Evolutionary conservation across 2,797 vertebrate genomes (phyloP), one percentile per base, ranked within the genome.

Genomic region (Phoebastria nigripes): DNA sequence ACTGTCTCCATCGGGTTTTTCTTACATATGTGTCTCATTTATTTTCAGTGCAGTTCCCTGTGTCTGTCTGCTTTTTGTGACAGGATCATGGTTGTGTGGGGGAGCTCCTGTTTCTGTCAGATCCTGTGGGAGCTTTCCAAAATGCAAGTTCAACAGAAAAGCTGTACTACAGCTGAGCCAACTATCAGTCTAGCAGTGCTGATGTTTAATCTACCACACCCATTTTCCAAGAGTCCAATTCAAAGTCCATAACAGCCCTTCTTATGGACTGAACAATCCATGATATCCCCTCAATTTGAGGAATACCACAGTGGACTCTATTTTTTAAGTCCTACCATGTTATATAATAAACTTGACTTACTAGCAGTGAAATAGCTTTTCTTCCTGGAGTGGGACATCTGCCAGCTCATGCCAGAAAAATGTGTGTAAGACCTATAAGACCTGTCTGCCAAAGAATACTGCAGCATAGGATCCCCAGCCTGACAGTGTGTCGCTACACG

Each of bases 51-150:
- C 61, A 66, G 28, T 79, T 83, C 33, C 33, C 73, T 51, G 8
- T 52, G 55, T 44, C 41, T 72, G 12, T 69, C 77, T 90, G 42
- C 31, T 82, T 81, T 83, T 71, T 56, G 55, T 69, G 51, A 73
- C 1, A 4, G 59, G 59, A 76, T 93, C 46, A n/a, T 62, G 29
- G 56, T n/a, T 84, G 35, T 47, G 29, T 67, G 39, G 22, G 58
- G 65, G 47, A 93, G 42, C 51, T 94, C 37, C 62, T 82, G 29
- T 94, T 93, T 77, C 73, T 93, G 59, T 89, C 51, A 93, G 16
- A 93, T 87, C 37, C 51, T 87, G 31, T 82, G 55, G 59, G 39
- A 90, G 55, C 73, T 82, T 89, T 90, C 69, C 52, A 82, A 54
- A 91, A 59, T n/a, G n/a, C 42, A 87, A 25, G 33, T 67, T 93